Base-by-base conservation (phyloP, 2,797 vertebrate genomes). In the Denticeps clupeoides region DNA sequence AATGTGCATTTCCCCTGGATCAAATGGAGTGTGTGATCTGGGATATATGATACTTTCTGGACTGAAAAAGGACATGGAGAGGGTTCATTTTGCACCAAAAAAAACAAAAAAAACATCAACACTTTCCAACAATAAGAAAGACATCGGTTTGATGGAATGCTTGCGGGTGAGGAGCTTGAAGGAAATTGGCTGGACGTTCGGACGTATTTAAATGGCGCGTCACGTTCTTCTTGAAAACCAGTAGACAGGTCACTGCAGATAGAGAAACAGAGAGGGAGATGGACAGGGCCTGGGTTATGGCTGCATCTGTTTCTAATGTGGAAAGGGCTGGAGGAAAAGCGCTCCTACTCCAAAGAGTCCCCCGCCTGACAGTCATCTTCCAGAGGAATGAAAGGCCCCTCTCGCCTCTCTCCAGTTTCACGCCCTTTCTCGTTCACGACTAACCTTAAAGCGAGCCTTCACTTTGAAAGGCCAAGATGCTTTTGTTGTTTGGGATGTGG, bases 231-330 rank as follows among this genome's bases (percentile, higher is more conserved):
- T n/a, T n/a, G n/a, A n/a, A n/a, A n/a, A n/a, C n/a, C n/a, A n/a
- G n/a, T n/a, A n/a, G n/a, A n/a, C n/a, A 12, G 8, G 23, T 7
- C 5, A 31, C 42, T 4, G 19, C 7, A 29, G 41, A 23, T 37
- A 41, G 13, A 16, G 22, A 29, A 27, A 47, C 58, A 63, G 63
- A 65, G 56, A 69, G 70, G 72, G 71, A 18, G 33, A 37, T 33
- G 37, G 72, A 75, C 72, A 85, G 72, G 84, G 63, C 65, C 73
- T 69, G 71, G 73, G 72, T 75, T 75, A 79, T 75, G 78, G 75
- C 72, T 73, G 78, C 77, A 82, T 82, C 74, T 82, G 78, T 77
- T 80, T 80, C 72, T 75, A 77, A 78, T 72, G 71, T 73, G 69
- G 66, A 69, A 3, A 26, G 72, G 67, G 74, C 61, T 59, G 68